Percentiles rank a stretch among this genome's conserved stretches.
phyloP scores from a whole-genome alignment of 2,797 vertebrate genomes.

The Heteromormyrus szaboi region DNA sequence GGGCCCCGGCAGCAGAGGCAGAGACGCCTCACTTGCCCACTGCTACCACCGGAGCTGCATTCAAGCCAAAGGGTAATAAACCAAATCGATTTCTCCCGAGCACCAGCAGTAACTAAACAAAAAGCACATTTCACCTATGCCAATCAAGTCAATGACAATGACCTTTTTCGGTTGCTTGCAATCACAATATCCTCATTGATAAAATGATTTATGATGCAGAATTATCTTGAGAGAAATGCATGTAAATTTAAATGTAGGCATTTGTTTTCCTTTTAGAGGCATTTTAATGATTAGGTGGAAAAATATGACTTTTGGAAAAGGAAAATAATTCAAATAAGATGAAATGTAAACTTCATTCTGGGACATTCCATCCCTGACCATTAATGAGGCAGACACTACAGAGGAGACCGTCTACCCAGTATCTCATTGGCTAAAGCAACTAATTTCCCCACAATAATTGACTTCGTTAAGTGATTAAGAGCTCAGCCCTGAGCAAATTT shows the following conservation, averaged over 20 bases:
- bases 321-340: not conserved
- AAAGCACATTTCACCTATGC: not conserved
- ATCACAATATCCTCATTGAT: constrained; percentile 22
- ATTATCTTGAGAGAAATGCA: constrained; percentile 32
- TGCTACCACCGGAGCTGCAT: not conserved
- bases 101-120: constrained; percentile 1
- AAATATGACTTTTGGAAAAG: not conserved
- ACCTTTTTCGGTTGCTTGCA: not conserved
- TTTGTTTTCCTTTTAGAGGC: not conserved
- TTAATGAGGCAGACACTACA: not conserved
- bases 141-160: constrained; percentile 1
- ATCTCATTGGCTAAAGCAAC: not conserved
- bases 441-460: not conserved
- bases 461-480: not conserved
- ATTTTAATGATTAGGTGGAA: not conserved
- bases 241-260: not conserved
- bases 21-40: not conserved
- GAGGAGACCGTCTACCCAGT: not conserved
- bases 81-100: not conserved
- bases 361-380: not conserved
- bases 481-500: not conserved
- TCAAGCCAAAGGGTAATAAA: constrained; percentile 12
- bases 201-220: constrained; percentile 50
- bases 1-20: not conserved
- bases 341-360: not conserved